phyloP scores from a whole-genome alignment of 1,140 invertebrate genomes.

The Drosophila ogumai region DNA sequence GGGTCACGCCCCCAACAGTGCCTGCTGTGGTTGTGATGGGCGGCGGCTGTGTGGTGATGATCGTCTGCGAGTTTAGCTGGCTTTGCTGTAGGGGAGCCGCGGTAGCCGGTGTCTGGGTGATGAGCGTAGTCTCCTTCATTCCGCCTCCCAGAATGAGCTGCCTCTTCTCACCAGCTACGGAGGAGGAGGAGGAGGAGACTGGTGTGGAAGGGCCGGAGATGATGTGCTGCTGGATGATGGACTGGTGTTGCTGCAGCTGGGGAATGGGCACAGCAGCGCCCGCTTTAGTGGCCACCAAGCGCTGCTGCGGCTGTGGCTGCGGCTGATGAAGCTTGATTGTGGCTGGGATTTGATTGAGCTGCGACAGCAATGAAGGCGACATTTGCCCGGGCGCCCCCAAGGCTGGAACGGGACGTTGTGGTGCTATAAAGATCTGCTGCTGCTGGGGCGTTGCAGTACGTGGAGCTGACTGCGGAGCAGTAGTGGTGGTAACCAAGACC shows the following conservation, averaged over 20 bases:
- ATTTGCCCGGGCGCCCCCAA: slow-evolving; percentile 73
- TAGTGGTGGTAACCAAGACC: slow-evolving; percentile 87
- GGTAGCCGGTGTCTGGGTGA: slow-evolving; percentile 66
- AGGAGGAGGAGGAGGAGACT: neutral
- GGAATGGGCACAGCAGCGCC: slow-evolving; percentile 64
- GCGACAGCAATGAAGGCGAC: slow-evolving; percentile 74
- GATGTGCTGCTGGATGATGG: slow-evolving; percentile 83
- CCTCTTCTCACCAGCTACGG: slow-evolving; percentile 55
- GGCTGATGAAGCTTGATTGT: slow-evolving; percentile 82
- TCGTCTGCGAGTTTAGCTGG: slow-evolving; percentile 80
- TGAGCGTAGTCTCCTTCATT: slow-evolving; percentile 79
- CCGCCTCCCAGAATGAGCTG: slow-evolving; percentile 61
- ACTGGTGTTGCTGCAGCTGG: slow-evolving; percentile 80
- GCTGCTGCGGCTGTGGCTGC: slow-evolving; percentile 34
- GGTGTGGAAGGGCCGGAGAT: slow-evolving; percentile 65
- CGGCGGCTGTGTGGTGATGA: slow-evolving; percentile 73
- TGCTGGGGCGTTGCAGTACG: slow-evolving; percentile 46
- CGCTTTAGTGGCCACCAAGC: slow-evolving; percentile 43
- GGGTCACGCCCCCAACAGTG: slow-evolving; percentile 2
- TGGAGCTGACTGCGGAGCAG: slow-evolving; percentile 42
- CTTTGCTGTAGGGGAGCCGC: slow-evolving; percentile 68
- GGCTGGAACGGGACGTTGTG: slow-evolving; percentile 59
- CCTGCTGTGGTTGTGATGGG: slow-evolving; percentile 14
- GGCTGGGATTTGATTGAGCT: slow-evolving; percentile 80
- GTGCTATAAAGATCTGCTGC: slow-evolving; percentile 79